A percentile compares a stretch with the other conserved stretches of the same genome.
Conservation (phyloP, 2,888 invertebrate species). For the Tachina grossa region DNA sequence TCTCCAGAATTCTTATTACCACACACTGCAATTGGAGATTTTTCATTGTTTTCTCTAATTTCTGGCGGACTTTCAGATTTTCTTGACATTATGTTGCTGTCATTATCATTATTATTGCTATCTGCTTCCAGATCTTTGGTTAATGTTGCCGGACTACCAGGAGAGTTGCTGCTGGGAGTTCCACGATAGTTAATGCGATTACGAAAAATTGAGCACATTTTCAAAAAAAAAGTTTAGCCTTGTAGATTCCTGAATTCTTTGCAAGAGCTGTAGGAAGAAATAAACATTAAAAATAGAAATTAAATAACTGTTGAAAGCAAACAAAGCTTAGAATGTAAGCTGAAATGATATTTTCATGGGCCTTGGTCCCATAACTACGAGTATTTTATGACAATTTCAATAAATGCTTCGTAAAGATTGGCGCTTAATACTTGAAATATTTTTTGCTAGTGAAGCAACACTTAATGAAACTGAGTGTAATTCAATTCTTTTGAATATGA, state of each 20-base stretch:
- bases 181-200: conserved; percentile 82
- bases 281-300: not conserved
- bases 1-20: conserved; percentile 38
- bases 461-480: too few relatives aligned
- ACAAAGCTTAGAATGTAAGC: not conserved
- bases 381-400: too few relatives aligned
- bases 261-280: conserved; percentile 43
- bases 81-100: conserved; percentile 67
- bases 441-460: too few relatives aligned
- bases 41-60: conserved; percentile 50
- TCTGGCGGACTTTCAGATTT: conserved; percentile 60
- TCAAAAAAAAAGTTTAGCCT: not conserved
- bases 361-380: too few relatives aligned
- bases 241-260: not conserved
- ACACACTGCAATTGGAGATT: conserved; percentile 26
- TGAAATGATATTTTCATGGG: not conserved
- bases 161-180: conserved; percentile 75
- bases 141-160: conserved; percentile 72
- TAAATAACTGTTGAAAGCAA: not conserved
- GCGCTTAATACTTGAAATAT: too few relatives aligned
- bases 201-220: conserved; percentile 82
- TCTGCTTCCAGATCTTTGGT: conserved; percentile 80
- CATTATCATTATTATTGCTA: conserved; percentile 78
- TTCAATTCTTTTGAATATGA: too few relatives aligned
- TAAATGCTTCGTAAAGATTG: too few relatives aligned